Base-by-base conservation (phyloP, 2,888 invertebrate species). In the Zhengitettix transpicula region DNA sequence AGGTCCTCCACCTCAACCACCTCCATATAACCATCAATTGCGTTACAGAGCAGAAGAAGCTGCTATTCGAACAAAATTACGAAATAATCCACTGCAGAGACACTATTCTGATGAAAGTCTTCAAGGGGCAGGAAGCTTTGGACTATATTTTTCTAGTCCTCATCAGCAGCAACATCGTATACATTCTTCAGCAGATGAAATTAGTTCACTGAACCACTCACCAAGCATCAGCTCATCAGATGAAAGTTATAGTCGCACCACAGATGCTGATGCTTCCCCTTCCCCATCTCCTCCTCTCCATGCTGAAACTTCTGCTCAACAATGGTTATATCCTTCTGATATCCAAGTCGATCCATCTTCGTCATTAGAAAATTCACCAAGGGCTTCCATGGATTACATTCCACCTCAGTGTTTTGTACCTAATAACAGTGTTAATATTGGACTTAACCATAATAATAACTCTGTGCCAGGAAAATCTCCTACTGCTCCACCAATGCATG, bases 151-250 rank as follows among this genome's bases (percentile, higher is more conserved):
- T 57, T 56, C 51, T 42, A 62, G 58, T 17, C 51, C 55, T 5
- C 56, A 42, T 14, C 58, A 42, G 17, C 59, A 59, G 53, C 28
- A 28, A 28, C 53, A 12, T 10, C 41, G 83, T 51, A 82, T 83
- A 5, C 85, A 85, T 69, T 88, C 89, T 9, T 89, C 88, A 3
- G 89, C 88, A 1, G 88, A 89, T 69, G 89, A 89, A 71, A 80
- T 89, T 40, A 88, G 87, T 68, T 88, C 88, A 0, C 75, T 88
- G 11, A 88, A 88, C 58, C 84, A 87, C 67, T 88, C 88, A 10
- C 87, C 89, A 0, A 87, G 87, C 69, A 83, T 89, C 64, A 87
- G 87, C 71, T 89, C 89, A 59, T 89, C 89, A 0, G 89, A 89
- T 69, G 89, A 89, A 72, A 88, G 88, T 72, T 89, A 87, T 69